Percentiles rank a stretch among this genome's conserved stretches.
Conservation (phyloP, 92 coral and sea anemone species). For the Palythoa heliodiscus region DNA sequence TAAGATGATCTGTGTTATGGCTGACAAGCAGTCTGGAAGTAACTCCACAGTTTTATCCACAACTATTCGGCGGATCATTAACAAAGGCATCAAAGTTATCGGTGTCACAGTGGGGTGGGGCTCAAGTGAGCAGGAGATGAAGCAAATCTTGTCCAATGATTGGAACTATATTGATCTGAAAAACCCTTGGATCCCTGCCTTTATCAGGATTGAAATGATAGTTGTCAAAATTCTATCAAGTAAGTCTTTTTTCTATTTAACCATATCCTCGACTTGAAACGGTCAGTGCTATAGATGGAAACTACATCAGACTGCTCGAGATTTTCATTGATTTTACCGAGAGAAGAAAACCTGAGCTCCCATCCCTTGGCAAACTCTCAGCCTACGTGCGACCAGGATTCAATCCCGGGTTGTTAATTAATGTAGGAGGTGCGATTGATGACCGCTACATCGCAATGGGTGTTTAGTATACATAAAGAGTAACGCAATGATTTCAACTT, state of each 20-base stretch:
- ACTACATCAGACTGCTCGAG: too few species aligned
- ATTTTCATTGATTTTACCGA: too few species aligned
- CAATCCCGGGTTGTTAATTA: too few species aligned
- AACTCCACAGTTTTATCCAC: slow-evolving; percentile 3
- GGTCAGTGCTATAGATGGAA: too few species aligned
- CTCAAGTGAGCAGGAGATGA: slow-evolving; percentile 11
- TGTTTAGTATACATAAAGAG: too few species aligned
- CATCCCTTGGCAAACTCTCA: too few species aligned
- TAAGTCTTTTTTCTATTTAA: neutral
- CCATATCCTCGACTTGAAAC: too few species aligned
- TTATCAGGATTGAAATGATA: neutral
- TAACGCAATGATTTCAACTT: too few species aligned
- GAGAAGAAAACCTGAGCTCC: too few species aligned
- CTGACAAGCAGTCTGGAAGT: slow-evolving; percentile 16
- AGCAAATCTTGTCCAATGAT: neutral
- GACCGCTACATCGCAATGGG: too few species aligned
- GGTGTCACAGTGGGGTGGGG: neutral
- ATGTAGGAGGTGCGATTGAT: too few species aligned
- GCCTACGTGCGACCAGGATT: too few species aligned
- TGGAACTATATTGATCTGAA: slow-evolving; percentile 12
- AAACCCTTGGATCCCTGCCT: neutral
- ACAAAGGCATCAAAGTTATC: slow-evolving; percentile 10
- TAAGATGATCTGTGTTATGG: slow-evolving; percentile 27
- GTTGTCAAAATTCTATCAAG: slow-evolving; percentile 9
- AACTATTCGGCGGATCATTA: slow-evolving; percentile 9